Evolutionary conservation across 2,113 vertebrate species (phyloP), one percentile per base, ranked within the genome.

Genomic region (Trinectes maculatus): DNA sequence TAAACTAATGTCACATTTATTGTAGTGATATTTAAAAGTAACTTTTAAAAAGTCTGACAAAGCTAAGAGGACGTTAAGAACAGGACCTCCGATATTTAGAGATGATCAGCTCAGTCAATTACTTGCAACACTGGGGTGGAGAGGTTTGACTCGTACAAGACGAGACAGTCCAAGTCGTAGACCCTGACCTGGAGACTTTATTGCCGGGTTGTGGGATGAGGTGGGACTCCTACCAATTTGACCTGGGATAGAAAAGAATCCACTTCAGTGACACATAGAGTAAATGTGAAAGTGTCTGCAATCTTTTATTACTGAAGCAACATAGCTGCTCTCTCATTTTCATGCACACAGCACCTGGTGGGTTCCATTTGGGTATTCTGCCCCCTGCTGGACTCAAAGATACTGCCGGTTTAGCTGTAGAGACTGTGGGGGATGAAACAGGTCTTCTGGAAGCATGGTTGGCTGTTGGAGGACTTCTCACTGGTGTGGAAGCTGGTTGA

Each of bases 121-220:
- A 68, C 79, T 90, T n/a, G 90, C 16, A 3, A 91, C 57, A 19
- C 71, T 90, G 42, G 95, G 95, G 71, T 99, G 96, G 61, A 99
- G 89, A 15, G 95, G 94, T 80, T 96, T 98, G 70, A 99, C 94
- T 74, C 94, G 91, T 33, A 95, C 95, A 15, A 92, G 88, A 39
- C 95, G 94, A 58, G 96, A 99, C 57, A 98, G 91, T 66, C 97
- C 96, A 0, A 98, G 93, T 4, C 97, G 92, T 19, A 98, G 93
- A 64, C 94, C 93, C 25, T 94, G 95, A 70, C 87, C 89, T 0
- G 96, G 95, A 71, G 95, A 96, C 85, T 89, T 96, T 15, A 90
- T 56, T 0, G 83, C 18, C 47, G 71, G 19, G 37, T 61, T 59
- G 63, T 81, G 78, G 15, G 71, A 33, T 18, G 82, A 83, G 29